Evolutionary conservation across 2,797 vertebrate genomes (phyloP).

Genomic region (Sebastes oblongus): DNA sequence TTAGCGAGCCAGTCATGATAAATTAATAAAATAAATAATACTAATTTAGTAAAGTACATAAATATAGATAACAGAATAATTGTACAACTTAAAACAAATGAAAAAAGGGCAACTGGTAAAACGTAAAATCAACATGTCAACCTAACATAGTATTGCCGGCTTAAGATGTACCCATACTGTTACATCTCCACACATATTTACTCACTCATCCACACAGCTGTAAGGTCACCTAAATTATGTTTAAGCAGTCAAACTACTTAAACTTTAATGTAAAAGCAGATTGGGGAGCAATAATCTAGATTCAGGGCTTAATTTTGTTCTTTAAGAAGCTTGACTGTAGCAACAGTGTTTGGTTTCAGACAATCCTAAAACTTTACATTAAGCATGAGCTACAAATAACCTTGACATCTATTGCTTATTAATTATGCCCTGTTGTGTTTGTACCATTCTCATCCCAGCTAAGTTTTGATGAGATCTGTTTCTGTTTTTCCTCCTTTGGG

Average conservation of each 20-base stretch:
- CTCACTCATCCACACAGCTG: background rate
- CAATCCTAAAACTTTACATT: background rate
- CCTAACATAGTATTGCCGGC: background rate
- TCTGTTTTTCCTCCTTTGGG: background rate
- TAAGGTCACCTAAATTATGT: background rate
- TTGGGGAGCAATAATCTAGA: background rate
- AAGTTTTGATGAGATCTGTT: background rate
- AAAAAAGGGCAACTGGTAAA: rapidly evolving
- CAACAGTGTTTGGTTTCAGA: background rate
- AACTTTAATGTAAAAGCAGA: background rate
- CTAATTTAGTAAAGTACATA: background rate
- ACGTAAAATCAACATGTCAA: background rate
- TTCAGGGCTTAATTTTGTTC: background rate
- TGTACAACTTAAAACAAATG: background rate
- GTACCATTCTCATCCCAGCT: background rate
- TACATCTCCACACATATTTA: background rate
- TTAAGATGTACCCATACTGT: background rate
- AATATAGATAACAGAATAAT: background rate
- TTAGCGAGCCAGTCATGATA: no score
- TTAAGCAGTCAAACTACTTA: background rate
- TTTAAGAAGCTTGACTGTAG: background rate
- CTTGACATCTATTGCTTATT: background rate
- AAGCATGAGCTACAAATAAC: background rate
- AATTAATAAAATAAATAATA: background rate
- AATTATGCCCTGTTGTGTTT: background rate